Evolutionary conservation across 2,888 invertebrate species (phyloP), one percentile per base, ranked within the genome.

Genomic region (Scotopteryx bipunctaria): DNA sequence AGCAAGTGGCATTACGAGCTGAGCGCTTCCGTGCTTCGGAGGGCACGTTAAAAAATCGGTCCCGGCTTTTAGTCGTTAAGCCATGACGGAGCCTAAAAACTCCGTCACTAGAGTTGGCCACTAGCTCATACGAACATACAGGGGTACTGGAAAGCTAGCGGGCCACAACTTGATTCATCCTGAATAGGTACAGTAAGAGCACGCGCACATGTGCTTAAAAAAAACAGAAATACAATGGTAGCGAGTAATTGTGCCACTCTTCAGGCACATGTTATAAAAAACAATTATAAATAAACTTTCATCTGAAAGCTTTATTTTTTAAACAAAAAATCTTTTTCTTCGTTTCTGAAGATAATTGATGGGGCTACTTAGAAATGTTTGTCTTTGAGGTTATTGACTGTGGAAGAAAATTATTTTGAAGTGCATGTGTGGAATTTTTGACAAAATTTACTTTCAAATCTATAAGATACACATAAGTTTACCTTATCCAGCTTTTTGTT

Each of bases 221-320:
- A 64, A 64, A 63, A 77, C 86, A 84, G 82, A 88, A 86, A 87
- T 86, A 86, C 75, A 85, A 81, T 76, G 80, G 73, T 76, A 71
- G 71, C 65, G 69, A 74, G 79, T 83, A 89, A 89, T 88, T 88
- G 89, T 86, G 85, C 87, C 86, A 81, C 84, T 64, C 69, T 66
- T 67, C 64, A 62, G 61, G 73, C 79, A 73, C 61, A 71, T 81
- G 77, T 71, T 66, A 83, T 75, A 78, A 79, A 81, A 76, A 65
- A 65, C 66, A 57, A 60, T 51, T 72, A 67, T 81, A 89, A 87
- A 88, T 87, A 87, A 86, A 83, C 84, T 81, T 79, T 79, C 54
- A 80, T 81, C 81, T 80, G 80, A 83, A 84, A 53, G 33, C 42
- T 47, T 47, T 47, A 76, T 42, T 46, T 55, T 49, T 54, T 23